Conservation (phyloP, 1,140 invertebrate species). For the Drosophila ananassae region DNA sequence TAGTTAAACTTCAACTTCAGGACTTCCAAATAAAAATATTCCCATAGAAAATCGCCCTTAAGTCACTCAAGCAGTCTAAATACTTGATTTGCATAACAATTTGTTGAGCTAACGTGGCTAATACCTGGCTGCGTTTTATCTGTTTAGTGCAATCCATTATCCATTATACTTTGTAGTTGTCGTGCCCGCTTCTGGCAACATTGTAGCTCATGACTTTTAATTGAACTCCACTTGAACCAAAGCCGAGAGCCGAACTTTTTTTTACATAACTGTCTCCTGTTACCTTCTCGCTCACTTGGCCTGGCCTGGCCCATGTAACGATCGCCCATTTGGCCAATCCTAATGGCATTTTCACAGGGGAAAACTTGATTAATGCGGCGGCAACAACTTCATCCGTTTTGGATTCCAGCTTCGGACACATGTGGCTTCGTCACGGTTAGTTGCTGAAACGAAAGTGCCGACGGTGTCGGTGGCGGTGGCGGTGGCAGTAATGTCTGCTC, state of each 20-base stretch:
- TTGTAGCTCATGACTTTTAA: constrained; percentile 57
- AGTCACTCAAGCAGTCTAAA: constrained; percentile 10
- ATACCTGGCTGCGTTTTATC: constrained; percentile 21
- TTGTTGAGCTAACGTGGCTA: constrained; percentile 33
- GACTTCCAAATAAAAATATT: neutral
- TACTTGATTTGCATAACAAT: constrained; percentile 56
- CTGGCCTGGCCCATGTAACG: neutral
- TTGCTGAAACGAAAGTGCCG: constrained; percentile 71
- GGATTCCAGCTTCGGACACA: constrained; percentile 40
- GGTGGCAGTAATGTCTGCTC: constrained; percentile 24
- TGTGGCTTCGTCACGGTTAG: constrained; percentile 69
- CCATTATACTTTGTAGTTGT: constrained; percentile 20
- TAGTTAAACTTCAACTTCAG: neutral
- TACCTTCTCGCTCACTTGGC: neutral
- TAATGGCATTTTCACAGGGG: constrained; percentile 41
- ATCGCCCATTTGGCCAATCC: constrained; percentile 13
- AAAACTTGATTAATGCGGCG: constrained; percentile 62
- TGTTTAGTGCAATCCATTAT: constrained; percentile 39
- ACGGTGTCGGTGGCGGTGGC: constrained; percentile 12
- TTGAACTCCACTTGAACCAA: constrained; percentile 44
- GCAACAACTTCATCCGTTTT: constrained; percentile 60
- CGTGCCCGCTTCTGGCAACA: constrained; percentile 43
- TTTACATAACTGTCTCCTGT: constrained; percentile 46
- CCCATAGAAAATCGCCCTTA: neutral
- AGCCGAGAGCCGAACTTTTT: constrained; percentile 43